Percentiles rank a stretch among this genome's conserved stretches.
phyloP scores from a whole-genome alignment of 2,888 invertebrate species.

The Alsophila aescularia region DNA sequence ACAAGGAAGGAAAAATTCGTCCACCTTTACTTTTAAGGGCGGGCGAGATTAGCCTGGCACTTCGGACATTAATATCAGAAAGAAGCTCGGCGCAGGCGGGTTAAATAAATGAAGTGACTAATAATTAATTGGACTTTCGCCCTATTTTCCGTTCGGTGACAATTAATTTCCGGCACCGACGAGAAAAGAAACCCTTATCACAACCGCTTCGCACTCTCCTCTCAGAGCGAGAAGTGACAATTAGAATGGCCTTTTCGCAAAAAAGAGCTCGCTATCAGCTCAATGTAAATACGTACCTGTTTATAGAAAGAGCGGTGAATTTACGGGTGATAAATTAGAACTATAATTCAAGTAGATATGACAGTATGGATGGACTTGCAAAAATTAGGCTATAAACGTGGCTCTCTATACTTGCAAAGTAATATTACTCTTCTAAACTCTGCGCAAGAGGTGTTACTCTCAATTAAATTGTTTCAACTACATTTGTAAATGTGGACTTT shows the following conservation, averaged over 20 bases:
- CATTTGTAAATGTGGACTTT: no score
- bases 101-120: slow-evolving; percentile 84
- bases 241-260: slow-evolving; percentile 60
- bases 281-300: slow-evolving; percentile 40
- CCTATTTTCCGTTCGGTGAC: slow-evolving; percentile 84
- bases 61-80: slow-evolving; percentile 76
- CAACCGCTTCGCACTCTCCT: slow-evolving; percentile 71
- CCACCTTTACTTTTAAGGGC: slow-evolving; percentile 51
- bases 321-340: slow-evolving; percentile 39
- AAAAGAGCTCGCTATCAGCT: slow-evolving; percentile 45
- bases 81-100: slow-evolving; percentile 72
- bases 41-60: slow-evolving; percentile 68
- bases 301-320: slow-evolving; percentile 27
- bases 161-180: slow-evolving; percentile 81
- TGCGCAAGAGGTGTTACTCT: no score
- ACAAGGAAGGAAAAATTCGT: slow-evolving; percentile 48
- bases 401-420: no score
- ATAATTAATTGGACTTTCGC: slow-evolving; percentile 84
- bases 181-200: slow-evolving; percentile 83
- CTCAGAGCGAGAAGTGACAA: slow-evolving; percentile 67
- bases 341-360: slow-evolving; percentile 7
- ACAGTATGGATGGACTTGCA: slow-evolving; percentile 2
- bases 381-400: background rate
- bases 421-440: no score
- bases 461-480: no score